A percentile compares a stretch with the other conserved stretches of the same genome.
Conservation (phyloP, 2,113 vertebrate species). For the Chloropsis hardwickii region DNA sequence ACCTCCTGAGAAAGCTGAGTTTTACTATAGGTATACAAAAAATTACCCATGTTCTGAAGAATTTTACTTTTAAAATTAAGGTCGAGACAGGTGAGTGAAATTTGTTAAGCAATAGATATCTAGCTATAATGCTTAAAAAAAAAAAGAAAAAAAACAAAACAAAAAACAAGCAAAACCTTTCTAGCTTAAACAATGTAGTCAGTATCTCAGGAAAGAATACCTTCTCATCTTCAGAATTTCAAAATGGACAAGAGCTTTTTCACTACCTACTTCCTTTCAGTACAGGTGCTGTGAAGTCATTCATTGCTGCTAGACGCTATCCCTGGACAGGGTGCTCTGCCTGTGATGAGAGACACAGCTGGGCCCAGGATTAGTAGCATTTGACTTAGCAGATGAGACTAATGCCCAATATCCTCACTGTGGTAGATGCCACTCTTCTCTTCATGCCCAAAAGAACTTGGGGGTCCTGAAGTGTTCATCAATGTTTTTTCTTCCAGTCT, state of each 20-base stretch:
- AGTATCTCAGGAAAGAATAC: background rate
- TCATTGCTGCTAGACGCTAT: background rate
- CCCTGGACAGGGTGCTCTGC: background rate
- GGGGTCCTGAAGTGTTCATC: background rate
- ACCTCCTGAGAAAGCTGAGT: background rate
- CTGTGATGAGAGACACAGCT: background rate
- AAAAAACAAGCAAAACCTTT: background rate
- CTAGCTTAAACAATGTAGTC: background rate
- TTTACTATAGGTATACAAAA: background rate
- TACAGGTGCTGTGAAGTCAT: background rate
- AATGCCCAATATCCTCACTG: background rate
- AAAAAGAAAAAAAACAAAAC: background rate
- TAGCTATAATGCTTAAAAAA: background rate
- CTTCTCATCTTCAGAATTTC: background rate
- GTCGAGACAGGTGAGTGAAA: background rate
- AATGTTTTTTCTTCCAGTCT: background rate
- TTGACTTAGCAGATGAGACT: background rate
- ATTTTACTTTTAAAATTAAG: background rate
- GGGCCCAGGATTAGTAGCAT: background rate
- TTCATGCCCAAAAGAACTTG: rapidly evolving
- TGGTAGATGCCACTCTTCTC: background rate
- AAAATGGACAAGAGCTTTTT: background rate
- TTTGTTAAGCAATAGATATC: background rate
- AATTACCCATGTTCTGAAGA: background rate
- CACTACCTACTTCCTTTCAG: background rate